Evolutionary conservation across 2,888 invertebrate species (phyloP), one percentile per base, ranked within the genome.

Genomic region (Trisateles emortualis): DNA sequence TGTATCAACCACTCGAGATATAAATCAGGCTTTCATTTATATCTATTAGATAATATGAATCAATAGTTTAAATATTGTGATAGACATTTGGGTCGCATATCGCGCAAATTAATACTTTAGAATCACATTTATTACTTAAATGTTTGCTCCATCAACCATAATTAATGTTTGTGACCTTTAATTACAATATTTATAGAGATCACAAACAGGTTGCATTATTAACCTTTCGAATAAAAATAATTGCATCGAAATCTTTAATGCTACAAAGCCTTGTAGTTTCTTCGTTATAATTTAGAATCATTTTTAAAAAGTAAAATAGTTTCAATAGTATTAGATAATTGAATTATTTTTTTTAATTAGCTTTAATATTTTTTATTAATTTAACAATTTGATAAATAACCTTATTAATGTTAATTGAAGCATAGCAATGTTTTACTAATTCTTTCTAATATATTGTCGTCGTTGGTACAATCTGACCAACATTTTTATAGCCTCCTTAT

Each of bases 91-190:
- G 33, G 4, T 38, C 39, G 29, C 42, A 17, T 19, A 30, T 41
- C 9, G 9, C 40, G 3, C 33, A 53, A 39, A 43, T 49, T 53
- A 61, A 66, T 66, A 59, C 71, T 70, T 52, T 44, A 52, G 56
- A 52, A 61, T 69, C 61, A 70, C 53, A 52, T 50, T 42, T n/a
- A 36, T 33, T 43, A 30, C 17, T 39, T 10, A 33, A 39, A 58
- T n/a, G 33, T 10, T 22, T 16, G 17, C 13, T 14, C 16, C 13
- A 19, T 13, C 35, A 19, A 29, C 9, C 30, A 32, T 40, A n/a
- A n/a, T n/a, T n/a, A n/a, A n/a, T n/a, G n/a, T n/a, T 16, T 16
- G 24, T 30, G 32, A 24, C 22, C 14, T 24, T 10, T 4, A n/a
- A 38, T 2, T 19, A 38, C 16, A 10, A 19, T 14, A n/a, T 19